These are phyloP conservation scores for Scophthalmus maximus DNA, from an alignment of 2,113 vertebrate genomes.

Conservation along the genomic window DNA sequence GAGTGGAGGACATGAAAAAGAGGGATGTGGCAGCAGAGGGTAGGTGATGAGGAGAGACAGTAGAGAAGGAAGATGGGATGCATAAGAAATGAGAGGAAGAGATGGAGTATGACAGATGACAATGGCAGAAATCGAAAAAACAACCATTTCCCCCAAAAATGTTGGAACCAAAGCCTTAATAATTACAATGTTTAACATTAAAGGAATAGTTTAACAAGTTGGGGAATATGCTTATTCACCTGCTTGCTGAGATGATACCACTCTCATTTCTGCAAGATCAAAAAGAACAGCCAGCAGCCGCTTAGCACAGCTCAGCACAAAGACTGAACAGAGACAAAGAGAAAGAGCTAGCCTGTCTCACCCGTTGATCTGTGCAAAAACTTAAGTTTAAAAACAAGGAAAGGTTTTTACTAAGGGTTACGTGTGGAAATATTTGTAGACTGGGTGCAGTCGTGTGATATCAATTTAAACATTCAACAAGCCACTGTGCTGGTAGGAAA, in stretches of 20 bases:
- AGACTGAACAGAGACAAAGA: background rate
- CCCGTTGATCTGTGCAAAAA: background rate
- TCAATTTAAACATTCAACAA: background rate
- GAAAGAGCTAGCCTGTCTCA: too few species aligned
- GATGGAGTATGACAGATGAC: conserved; percentile 8
- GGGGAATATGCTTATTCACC: background rate
- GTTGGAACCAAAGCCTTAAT: too few species aligned
- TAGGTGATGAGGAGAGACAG: background rate
- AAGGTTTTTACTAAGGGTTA: background rate
- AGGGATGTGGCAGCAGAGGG: background rate
- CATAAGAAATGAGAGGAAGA: conserved; percentile 9
- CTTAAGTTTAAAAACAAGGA: background rate
- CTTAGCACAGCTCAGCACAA: conserved; percentile 6
- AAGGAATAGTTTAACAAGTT: conserved; percentile 6
- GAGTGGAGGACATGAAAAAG: background rate
- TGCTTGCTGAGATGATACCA: background rate
- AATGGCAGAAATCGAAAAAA: conserved; percentile 7
- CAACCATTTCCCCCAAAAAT: too few species aligned
- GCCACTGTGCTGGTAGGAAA: background rate
- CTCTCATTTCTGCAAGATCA: background rate
- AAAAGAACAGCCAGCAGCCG: background rate
- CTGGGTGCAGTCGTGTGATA: background rate
- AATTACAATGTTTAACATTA: too few species aligned
- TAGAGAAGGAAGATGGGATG: background rate
- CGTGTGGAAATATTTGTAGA: background rate